A percentile compares a stretch with the other conserved stretches of the same genome.
Evolutionary conservation across 2,888 invertebrate species (phyloP).

Genomic region (Athripsodes cinereus): DNA sequence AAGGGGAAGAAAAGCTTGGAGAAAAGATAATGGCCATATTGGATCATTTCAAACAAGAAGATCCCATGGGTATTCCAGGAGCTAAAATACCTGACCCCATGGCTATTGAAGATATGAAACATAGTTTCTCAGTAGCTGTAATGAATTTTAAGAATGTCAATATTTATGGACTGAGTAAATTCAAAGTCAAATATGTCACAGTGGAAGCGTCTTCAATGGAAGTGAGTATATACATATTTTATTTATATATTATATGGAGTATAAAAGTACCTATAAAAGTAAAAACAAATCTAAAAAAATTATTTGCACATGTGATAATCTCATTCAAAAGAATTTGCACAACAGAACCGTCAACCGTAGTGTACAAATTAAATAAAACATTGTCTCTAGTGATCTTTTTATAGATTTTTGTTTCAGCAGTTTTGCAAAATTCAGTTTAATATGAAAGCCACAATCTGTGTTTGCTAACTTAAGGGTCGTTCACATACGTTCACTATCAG

Average conservation of each 20-base stretch:
- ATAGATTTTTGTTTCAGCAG: too few relatives aligned
- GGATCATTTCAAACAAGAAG: slow-evolving; percentile 73
- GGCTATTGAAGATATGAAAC: slow-evolving; percentile 67
- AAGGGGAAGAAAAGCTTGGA: slow-evolving; percentile 63
- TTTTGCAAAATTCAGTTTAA: too few relatives aligned
- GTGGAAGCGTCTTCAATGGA: slow-evolving; percentile 70
- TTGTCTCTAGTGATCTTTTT: too few relatives aligned
- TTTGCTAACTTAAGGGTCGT: too few relatives aligned
- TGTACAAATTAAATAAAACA: too few relatives aligned
- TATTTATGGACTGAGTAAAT: slow-evolving; percentile 72
- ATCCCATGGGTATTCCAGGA: slow-evolving; percentile 76
- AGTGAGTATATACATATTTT: slow-evolving; percentile 38
- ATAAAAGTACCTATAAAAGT: too few relatives aligned
- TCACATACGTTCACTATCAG: too few relatives aligned
- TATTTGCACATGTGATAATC: too few relatives aligned
- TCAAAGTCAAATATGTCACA: slow-evolving; percentile 64
- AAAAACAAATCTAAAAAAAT: too few relatives aligned
- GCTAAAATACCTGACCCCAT: slow-evolving; percentile 76
- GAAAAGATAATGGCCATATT: slow-evolving; percentile 63
- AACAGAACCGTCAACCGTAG: too few relatives aligned
- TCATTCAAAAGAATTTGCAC: too few relatives aligned
- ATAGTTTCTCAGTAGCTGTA: slow-evolving; percentile 62
- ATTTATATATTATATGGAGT: neutral
- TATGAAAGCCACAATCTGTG: too few relatives aligned
- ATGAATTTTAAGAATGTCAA: slow-evolving; percentile 66